Base-by-base conservation (phyloP, 2,113 vertebrate genomes). In the Oncorhynchus nerka region DNA sequence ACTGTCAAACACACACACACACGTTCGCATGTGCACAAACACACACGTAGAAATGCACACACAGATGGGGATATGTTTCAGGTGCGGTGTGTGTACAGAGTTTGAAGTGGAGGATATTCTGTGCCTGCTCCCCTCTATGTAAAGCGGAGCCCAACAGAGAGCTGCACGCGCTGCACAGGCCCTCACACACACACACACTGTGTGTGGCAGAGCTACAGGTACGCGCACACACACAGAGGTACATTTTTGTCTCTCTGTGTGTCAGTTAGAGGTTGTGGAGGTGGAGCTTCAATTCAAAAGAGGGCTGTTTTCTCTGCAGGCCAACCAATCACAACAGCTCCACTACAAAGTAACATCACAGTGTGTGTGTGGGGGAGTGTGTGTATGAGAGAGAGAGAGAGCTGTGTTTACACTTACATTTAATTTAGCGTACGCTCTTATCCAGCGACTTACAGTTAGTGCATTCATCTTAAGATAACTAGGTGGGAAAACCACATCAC, bases 271-370 rank as follows among this genome's bases (percentile, higher is more conserved):
- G 7, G 39, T 9, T 39, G 39, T 39, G 8, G 39, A 39, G 39
- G 39, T 9, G 8, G 39, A 39, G 39, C 8, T 39, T 39, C 39
- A 39, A 8, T 39, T 39, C 39, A 8, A 39, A 39, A 39, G 32
- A 34, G 5, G 1, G 5, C 32, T 6, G 32, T 34, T 34, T 34
- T 34, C 32, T 34, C 32, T 34, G 32, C 5, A 34, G 32, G 32
- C 5, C 32, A 34, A 34, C 32, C 32, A 34, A 34, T 34, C 32
- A 34, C 32, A 34, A 34, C 32, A 34, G 32, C 32, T 34, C 78
- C 80, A 79, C 70, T 83, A 45, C 78, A 88, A 90, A 87, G 77
- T 90, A 72, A 57, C 22, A 6, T 57, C 15, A 19, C 13, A 4
- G 51, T 57, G 51, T 57, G 51, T 57, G 51, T 57, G 7, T 39